Evolutionary conservation across 53 echinoderm and acorn worm genomes (phyloP).

Genomic region (Actinopyga echinites): DNA sequence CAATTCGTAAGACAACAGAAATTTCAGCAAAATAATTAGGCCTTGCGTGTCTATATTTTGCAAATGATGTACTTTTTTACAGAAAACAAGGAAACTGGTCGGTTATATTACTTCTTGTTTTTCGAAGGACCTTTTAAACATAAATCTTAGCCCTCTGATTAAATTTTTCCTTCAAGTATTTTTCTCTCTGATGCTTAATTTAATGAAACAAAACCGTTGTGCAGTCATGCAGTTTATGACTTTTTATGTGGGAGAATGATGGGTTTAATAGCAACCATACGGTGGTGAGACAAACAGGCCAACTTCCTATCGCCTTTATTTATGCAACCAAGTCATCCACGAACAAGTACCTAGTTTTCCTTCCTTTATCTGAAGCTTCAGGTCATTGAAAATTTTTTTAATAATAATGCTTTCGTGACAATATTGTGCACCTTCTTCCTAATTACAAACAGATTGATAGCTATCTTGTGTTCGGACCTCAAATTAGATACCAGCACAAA

Average conservation of each 20-base stretch:
- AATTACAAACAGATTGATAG: slow-evolving; percentile 20
- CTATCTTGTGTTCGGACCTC: too few species aligned
- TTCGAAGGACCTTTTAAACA: slow-evolving; percentile 5
- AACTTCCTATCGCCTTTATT: neutral
- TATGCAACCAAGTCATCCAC: neutral
- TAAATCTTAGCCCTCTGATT: too few species aligned
- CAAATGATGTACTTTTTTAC: slow-evolving; percentile 11
- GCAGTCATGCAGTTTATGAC: too few species aligned
- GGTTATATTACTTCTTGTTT: slow-evolving; percentile 15
- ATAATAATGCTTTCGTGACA: slow-evolving; percentile 22
- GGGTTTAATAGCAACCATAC: too few species aligned
- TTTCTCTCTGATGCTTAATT: too few species aligned
- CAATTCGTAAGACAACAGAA: too few species aligned
- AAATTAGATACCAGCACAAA: too few species aligned
- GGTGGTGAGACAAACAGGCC: too few species aligned
- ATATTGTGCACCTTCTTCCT: neutral
- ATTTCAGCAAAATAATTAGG: neutral
- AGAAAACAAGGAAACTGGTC: neutral
- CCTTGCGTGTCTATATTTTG: slow-evolving; percentile 16
- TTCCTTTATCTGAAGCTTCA: neutral
- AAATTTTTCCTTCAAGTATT: too few species aligned
- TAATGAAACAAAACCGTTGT: too few species aligned
- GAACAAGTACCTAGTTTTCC: neutral
- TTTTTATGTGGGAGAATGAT: too few species aligned
- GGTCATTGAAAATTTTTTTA: neutral